A percentile compares a stretch with the other conserved stretches of the same genome.
Evolutionary conservation across 2,888 invertebrate species (phyloP).

Genomic region (Drosophila meridiana): DNA sequence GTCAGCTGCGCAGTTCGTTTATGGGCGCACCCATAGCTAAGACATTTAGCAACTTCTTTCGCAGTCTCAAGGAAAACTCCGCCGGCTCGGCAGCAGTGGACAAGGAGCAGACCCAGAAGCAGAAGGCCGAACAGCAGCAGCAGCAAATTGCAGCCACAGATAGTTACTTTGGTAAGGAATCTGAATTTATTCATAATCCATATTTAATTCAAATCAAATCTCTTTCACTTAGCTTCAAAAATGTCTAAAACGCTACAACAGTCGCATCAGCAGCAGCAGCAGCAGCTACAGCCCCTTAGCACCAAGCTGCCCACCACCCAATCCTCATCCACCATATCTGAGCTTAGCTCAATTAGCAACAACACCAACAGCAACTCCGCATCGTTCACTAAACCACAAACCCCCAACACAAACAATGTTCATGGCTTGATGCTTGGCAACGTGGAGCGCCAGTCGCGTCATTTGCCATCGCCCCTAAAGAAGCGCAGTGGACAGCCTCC

Average conservation of each 20-base stretch:
- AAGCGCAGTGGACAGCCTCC: constrained; percentile 72
- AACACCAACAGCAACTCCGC: constrained; percentile 71
- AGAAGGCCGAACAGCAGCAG: constrained; percentile 48
- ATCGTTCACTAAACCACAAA: constrained; percentile 49
- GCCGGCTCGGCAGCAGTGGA: constrained; percentile 43
- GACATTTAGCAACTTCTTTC: constrained; percentile 84
- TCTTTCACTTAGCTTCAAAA: constrained; percentile 63
- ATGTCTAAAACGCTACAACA: constrained; percentile 51
- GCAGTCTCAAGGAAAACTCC: constrained; percentile 83
- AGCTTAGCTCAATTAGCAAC: constrained; percentile 77
- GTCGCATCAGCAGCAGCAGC: constrained; percentile 28
- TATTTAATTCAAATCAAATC: not conserved
- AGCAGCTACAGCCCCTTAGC: not conserved
- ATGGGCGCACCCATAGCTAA: constrained; percentile 84
- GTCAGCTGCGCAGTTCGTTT: constrained; percentile 76
- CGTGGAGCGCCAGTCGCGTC: constrained; percentile 82
- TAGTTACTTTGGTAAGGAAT: constrained; percentile 67
- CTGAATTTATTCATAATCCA: not conserved
- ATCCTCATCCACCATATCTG: constrained; percentile 84
- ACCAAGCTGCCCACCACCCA: constrained; percentile 70
- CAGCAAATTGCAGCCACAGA: constrained; percentile 56
- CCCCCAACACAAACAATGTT: constrained; percentile 42
- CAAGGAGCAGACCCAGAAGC: constrained; percentile 58
- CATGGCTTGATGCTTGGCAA: constrained; percentile 57
- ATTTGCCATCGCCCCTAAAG: constrained; percentile 83